Percentiles rank a stretch among this genome's conserved stretches.
These are phyloP conservation scores for Apaloderma vittatum DNA, from an alignment of 2,113 vertebrate genomes.

Conservation along the genomic window DNA sequence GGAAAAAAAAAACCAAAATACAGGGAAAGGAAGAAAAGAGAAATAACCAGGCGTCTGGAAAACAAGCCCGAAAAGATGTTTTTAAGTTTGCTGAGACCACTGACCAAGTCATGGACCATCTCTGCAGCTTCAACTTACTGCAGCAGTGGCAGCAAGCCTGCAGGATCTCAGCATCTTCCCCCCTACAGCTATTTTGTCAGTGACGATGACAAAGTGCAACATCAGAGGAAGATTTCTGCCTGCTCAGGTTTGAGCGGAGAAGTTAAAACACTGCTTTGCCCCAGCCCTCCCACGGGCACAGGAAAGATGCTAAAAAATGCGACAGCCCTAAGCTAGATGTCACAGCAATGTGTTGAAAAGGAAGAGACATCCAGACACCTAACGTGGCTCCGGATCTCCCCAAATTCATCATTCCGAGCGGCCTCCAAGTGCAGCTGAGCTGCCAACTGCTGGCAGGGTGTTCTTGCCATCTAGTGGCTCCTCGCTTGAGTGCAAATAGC, in stretches of 20 bases:
- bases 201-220: neutral
- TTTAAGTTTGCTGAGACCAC: neutral
- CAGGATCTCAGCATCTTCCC: neutral
- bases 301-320: neutral
- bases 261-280: neutral
- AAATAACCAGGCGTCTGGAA: neutral
- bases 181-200: no score
- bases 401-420: neutral
- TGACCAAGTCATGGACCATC: neutral
- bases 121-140: neutral
- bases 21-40: neutral
- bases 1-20: no score
- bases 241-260: neutral
- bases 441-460: neutral
- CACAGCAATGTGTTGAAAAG: neutral
- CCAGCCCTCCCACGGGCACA: rapidly evolving
- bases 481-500: neutral
- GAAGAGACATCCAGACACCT: neutral
- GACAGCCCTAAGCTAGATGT: neutral
- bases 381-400: neutral
- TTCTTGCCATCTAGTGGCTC: conserved; percentile 36
- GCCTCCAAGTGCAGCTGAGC: neutral
- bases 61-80: neutral
- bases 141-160: no score
- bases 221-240: neutral